phyloP scores from a whole-genome alignment of 2,888 invertebrate genomes.

The Opisthograptis luteolata region DNA sequence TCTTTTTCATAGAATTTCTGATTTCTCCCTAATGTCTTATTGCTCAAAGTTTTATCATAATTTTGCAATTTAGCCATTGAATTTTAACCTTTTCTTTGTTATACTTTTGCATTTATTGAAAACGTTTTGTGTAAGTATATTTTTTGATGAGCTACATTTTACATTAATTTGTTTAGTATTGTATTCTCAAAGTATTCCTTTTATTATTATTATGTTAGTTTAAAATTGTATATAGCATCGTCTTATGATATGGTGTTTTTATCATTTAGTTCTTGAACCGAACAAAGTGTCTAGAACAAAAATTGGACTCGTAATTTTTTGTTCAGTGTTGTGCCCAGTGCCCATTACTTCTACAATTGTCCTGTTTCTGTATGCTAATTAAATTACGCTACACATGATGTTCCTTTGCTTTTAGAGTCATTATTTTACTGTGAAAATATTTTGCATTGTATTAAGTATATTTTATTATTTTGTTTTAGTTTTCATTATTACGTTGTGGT shows the following conservation, averaged over 20 bases:
- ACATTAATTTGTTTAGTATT: constrained; percentile 23
- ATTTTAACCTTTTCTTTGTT: constrained; percentile 13
- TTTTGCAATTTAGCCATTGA: constrained; percentile 7
- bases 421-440: constrained; percentile 38
- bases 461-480: constrained; percentile 11
- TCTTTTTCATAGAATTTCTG: too few species aligned
- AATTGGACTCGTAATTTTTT: too few species aligned
- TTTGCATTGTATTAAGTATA: constrained; percentile 17
- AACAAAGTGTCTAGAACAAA: too few species aligned
- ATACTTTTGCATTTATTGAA: constrained; percentile 30
- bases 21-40: too few species aligned
- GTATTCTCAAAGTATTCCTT: constrained; percentile 43
- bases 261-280: too few species aligned
- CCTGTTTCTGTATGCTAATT: constrained; percentile 52
- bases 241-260: too few species aligned
- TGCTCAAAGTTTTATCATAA: neutral
- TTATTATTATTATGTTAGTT: constrained; percentile 2
- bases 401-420: constrained; percentile 45
- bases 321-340: too few species aligned
- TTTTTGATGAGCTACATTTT: constrained; percentile 35
- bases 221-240: constrained; percentile 1
- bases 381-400: constrained; percentile 47
- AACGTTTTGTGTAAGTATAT: constrained; percentile 25
- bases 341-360: constrained; percentile 30
- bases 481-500: constrained; percentile 20